A percentile compares a stretch with the other conserved stretches of the same genome.
These are phyloP conservation scores for Microtus montanus DNA, from an alignment of 2,113 vertebrate genomes.

Conservation along the genomic window DNA sequence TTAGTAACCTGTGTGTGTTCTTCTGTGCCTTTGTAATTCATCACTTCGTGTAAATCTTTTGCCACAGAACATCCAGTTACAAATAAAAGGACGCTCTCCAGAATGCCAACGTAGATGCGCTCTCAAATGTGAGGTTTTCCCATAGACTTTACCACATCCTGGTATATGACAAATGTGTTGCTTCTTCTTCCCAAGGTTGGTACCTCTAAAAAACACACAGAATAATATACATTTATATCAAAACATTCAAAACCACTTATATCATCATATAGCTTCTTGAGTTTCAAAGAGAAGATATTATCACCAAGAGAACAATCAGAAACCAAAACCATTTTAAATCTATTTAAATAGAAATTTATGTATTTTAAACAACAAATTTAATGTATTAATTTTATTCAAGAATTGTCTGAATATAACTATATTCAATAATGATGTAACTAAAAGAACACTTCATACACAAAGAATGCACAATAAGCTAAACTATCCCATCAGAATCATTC, in stretches of 20 bases:
- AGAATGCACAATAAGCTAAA: conserved; percentile 35
- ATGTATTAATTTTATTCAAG: conserved; percentile 50
- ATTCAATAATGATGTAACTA: conserved; percentile 55
- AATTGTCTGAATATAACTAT: conserved; percentile 48
- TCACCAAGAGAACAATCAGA: conserved; percentile 29
- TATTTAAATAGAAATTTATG: conserved; percentile 49
- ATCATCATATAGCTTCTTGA: conserved; percentile 35
- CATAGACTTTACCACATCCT: conserved; percentile 98
- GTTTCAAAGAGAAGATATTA: conserved; percentile 61
- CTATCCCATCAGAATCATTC: conserved; percentile 47
- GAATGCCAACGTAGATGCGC: conserved; percentile 99
- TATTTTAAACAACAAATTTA: conserved; percentile 45
- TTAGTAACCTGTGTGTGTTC: conserved; percentile 96
- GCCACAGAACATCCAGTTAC: conserved; percentile 99
- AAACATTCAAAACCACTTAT: conserved; percentile 59
- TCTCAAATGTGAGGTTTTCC: conserved; percentile 98
- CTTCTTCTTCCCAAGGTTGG: conserved; percentile 97
- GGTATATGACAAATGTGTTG: conserved; percentile 99
- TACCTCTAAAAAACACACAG: conserved; percentile 89
- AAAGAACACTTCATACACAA: conserved; percentile 51
- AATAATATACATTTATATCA: conserved; percentile 47
- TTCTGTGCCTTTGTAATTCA: conserved; percentile 97
- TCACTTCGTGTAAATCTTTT: conserved; percentile 99
- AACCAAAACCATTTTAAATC: conserved; percentile 59
- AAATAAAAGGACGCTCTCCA: conserved; percentile 98